Percentiles rank a stretch among this genome's conserved stretches.
phyloP scores from a whole-genome alignment of 2,113 vertebrate genomes.

The Takifugu bimaculatus region DNA sequence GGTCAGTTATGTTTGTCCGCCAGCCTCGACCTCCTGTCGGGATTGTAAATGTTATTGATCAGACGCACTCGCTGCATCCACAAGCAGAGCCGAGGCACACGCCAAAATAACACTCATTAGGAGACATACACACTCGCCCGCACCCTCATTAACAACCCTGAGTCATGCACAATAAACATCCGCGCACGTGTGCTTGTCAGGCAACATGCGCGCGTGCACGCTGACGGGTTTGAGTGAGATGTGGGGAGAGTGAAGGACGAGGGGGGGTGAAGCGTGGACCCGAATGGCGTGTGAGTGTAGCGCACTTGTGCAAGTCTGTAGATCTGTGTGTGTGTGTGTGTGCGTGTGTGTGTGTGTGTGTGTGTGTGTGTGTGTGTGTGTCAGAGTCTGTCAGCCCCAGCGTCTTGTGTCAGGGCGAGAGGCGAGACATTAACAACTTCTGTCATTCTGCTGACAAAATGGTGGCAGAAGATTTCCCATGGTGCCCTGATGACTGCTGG shows the following conservation, averaged over 20 bases:
- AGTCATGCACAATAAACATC: conserved; percentile 61
- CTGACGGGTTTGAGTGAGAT: conserved; percentile 77
- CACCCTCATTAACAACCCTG: conserved; percentile 65
- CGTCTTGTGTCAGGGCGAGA: conserved; percentile 96
- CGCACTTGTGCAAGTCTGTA: neutral
- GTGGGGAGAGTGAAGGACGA: conserved; percentile 46
- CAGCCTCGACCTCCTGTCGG: conserved; percentile 63
- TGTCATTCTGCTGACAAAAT: conserved; percentile 99
- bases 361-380: conserved; percentile 59
- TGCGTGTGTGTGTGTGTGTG: conserved; percentile 30
- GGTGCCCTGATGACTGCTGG: conserved; percentile 99
- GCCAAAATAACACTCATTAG: conserved; percentile 63
- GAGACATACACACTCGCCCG: conserved; percentile 59
- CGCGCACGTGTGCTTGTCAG: conserved; percentile 54
- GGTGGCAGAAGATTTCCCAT: conserved; percentile 99
- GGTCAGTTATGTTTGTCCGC: conserved; percentile 62
- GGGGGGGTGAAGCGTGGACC: conserved; percentile 66
- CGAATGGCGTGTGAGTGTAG: conserved; percentile 50
- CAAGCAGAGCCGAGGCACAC: conserved; percentile 56
- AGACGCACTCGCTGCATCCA: conserved; percentile 60
- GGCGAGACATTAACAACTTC: conserved; percentile 99
- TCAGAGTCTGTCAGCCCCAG: conserved; percentile 96
- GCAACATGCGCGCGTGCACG: conserved; percentile 31
- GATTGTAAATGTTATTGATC: conserved; percentile 77
- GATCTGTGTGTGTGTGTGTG: conserved; percentile 22